Evolutionary conservation across 2,113 vertebrate species (phyloP), one percentile per base, ranked within the genome.

Genomic region (Spea bombifrons): DNA sequence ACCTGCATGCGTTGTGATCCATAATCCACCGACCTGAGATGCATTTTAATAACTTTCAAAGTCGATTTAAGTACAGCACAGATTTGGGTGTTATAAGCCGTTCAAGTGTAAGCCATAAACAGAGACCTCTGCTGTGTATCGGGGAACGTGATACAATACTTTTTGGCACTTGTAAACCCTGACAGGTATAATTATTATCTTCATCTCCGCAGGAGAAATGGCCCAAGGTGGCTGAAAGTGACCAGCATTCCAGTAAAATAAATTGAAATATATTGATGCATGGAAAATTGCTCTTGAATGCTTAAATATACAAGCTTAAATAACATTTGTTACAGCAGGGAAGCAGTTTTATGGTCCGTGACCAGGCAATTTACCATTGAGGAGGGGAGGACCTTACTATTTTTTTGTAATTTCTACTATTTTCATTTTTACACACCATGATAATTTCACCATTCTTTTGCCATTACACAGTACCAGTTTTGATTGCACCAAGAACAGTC

Each of bases 1-100:
- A 85, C 85, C 84, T 87, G 86, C 30, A 74, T 80, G 50, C 64
- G 30, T 30, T 30, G 30, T 1, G 82, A 4, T 75, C 74, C 78
- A 71, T 48, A 75, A 15, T 9, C 2, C 79, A 76, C 76, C 0
- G 15, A 57, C 53, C 82, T 77, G 16, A 86, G 12, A 74, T 73
- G 71, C 8, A 72, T 30, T 80, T 68, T 77, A 82, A 81, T 80
- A 80, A 75, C 81, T 87, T 81, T 81, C 82, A 84, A 84, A 85
- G 73, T 80, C 48, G 0, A 0, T 84, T 86, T 86, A 82, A 81
- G 80, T 84, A 78, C 68, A 66, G 83, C 81, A 79, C 81, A 85
- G 84, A 87, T 85, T 82, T 82, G 76, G 4, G 78, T 71, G 63
- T 4, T 83, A 75, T 79, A 82, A 66, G 57, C 59, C 16, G 77